Percentiles rank a stretch among this genome's conserved stretches.
Evolutionary conservation across 2,888 invertebrate species (phyloP).

Genomic region (Drosophila neotestacea): DNA sequence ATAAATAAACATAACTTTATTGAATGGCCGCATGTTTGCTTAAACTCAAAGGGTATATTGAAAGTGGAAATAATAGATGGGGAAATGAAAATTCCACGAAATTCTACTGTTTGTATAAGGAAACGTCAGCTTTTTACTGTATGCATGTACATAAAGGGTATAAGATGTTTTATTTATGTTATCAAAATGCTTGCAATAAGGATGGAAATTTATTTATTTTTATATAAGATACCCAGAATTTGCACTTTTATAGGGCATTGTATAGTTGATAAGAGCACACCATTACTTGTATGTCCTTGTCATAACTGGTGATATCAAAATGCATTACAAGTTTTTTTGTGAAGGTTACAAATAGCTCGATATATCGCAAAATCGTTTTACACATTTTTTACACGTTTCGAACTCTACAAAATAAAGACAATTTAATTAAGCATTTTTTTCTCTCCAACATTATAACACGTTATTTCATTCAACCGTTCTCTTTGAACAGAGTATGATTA

Average conservation of each 20-base stretch:
- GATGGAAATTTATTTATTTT: not conserved
- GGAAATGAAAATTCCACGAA: not conserved
- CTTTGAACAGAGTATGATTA: too few species aligned
- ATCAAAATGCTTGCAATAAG: too few species aligned
- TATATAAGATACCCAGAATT: not conserved
- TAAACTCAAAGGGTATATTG: not conserved
- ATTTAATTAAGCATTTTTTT: constrained; percentile 41
- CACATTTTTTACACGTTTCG: not conserved
- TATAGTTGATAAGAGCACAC: not conserved
- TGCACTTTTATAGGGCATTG: not conserved
- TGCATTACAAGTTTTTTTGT: constrained; percentile 1
- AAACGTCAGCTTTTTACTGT: not conserved
- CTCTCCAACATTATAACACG: too few species aligned
- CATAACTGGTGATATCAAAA: not conserved
- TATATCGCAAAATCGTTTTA: constrained; percentile 7
- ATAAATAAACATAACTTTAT: constrained; percentile 39
- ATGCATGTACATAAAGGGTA: not conserved
- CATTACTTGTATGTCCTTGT: not conserved
- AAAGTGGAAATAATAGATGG: not conserved
- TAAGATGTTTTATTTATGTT: not conserved
- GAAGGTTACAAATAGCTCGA: not conserved
- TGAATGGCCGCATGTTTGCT: constrained; percentile 8
- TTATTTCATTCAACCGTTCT: too few species aligned
- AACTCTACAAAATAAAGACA: not conserved
- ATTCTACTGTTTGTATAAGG: too few species aligned